Evolutionary conservation across 2,113 vertebrate genomes (phyloP).

Genomic region (Dromas ardeola): DNA sequence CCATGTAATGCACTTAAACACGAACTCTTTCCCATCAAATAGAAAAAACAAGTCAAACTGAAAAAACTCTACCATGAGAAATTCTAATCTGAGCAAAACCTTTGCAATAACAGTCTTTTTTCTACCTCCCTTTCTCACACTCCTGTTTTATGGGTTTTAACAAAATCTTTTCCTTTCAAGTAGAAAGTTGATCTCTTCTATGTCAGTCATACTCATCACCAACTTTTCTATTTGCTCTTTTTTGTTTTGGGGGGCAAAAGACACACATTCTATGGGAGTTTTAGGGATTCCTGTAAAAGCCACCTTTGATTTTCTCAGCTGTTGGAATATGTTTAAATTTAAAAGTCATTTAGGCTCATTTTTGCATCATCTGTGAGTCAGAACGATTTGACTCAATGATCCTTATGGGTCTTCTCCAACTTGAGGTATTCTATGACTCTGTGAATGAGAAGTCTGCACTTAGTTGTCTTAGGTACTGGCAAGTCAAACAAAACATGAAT

Average conservation of each 20-base stretch:
- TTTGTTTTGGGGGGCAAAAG: neutral
- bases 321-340: neutral
- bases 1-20: neutral
- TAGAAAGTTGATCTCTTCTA: neutral
- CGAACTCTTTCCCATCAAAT: neutral
- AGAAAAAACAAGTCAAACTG: neutral
- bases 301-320: neutral
- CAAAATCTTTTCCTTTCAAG: neutral
- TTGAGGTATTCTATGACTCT: neutral
- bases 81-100: neutral
- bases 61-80: neutral
- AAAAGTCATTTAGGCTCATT: neutral
- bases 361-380: neutral
- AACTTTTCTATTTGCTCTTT: neutral
- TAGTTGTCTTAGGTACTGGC: neutral
- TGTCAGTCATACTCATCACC: neutral
- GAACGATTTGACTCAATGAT: neutral
- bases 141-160: neutral
- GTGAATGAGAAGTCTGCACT: neutral
- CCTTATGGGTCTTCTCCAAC: neutral
- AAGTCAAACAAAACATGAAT: neutral
- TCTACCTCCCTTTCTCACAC: neutral
- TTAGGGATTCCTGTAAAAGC: neutral
- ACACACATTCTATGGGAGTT: neutral
- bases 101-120: neutral